Conservation (phyloP, 2,888 invertebrate species). For the Papilio elwesi region DNA sequence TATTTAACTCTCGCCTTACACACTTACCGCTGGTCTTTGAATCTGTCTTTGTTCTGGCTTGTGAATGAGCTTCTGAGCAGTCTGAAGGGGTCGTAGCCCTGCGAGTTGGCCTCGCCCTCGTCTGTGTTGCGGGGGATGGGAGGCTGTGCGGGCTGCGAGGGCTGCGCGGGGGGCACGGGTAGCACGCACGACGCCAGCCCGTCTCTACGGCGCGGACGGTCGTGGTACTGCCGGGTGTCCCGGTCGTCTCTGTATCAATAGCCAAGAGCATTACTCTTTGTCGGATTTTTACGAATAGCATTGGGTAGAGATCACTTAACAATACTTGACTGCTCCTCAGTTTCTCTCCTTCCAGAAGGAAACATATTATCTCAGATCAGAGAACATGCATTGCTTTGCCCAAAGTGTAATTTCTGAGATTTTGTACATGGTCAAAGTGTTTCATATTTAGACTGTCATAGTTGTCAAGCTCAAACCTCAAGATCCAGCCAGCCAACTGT, state of each 20-base stretch:
- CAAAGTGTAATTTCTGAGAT: too few species aligned
- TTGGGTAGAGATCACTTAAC: too few species aligned
- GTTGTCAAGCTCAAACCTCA: too few species aligned
- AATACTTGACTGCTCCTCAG: too few species aligned
- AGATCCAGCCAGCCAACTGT: too few species aligned
- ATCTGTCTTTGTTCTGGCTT: constrained; percentile 52
- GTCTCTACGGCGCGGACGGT: constrained; percentile 55
- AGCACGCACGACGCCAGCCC: constrained; percentile 56
- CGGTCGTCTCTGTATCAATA: constrained; percentile 30
- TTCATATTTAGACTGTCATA: too few species aligned
- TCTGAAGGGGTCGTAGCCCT: constrained; percentile 71
- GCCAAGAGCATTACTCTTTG: too few species aligned
- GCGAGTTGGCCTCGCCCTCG: constrained; percentile 44
- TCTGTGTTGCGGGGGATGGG: constrained; percentile 36
- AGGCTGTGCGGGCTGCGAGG: constrained; percentile 47
- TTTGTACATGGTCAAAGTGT: too few species aligned
- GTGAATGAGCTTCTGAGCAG: constrained; percentile 72
- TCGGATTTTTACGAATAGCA: too few species aligned
- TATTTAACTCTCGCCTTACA: neutral
- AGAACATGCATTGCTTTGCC: too few species aligned
- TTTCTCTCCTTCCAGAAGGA: too few species aligned
- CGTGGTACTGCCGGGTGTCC: constrained; percentile 32
- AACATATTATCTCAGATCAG: too few species aligned
- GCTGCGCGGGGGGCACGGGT: constrained; percentile 42
- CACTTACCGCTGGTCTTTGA: constrained; percentile 43